These are phyloP conservation scores for Oxyruncus cristatus DNA, from an alignment of 2,113 vertebrate genomes.

Conservation along the genomic window DNA sequence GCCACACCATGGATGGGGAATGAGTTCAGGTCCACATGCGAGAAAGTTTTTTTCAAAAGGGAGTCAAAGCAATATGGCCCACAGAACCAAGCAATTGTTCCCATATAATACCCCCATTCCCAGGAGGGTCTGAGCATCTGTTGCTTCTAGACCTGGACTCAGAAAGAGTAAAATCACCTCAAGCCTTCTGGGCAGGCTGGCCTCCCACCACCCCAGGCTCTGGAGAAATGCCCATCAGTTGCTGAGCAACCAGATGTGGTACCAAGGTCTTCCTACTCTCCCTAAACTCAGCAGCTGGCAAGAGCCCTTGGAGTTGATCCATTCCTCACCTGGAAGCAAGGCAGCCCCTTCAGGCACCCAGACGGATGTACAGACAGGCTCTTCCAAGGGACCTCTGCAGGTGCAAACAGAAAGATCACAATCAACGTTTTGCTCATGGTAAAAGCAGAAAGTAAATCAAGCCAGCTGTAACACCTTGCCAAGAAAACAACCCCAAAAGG, in stretches of 20 bases:
- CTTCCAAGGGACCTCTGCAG: neutral
- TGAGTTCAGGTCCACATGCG: neutral
- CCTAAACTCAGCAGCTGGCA: neutral
- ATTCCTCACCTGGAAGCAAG: conserved; percentile 28
- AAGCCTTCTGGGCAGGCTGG: neutral
- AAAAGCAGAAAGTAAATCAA: conserved; percentile 20
- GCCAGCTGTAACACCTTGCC: neutral
- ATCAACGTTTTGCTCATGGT: neutral
- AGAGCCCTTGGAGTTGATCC: neutral
- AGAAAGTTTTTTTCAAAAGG: neutral
- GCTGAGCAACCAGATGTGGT: fast-evolving
- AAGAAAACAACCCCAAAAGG: neutral
- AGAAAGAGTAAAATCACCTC: neutral
- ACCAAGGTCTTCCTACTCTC: neutral
- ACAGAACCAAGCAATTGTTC: neutral
- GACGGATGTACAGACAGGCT: neutral
- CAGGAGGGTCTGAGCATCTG: neutral
- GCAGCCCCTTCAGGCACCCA: neutral
- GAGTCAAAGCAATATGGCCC: neutral
- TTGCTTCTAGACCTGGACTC: neutral
- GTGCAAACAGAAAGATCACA: conserved; percentile 28
- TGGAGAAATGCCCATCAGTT: neutral
- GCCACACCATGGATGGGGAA: fast-evolving
- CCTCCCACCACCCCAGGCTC: neutral
- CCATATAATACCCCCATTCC: neutral